Base-by-base conservation (phyloP, 2,797 vertebrate species). In the Pseudomugil tenellus region DNA sequence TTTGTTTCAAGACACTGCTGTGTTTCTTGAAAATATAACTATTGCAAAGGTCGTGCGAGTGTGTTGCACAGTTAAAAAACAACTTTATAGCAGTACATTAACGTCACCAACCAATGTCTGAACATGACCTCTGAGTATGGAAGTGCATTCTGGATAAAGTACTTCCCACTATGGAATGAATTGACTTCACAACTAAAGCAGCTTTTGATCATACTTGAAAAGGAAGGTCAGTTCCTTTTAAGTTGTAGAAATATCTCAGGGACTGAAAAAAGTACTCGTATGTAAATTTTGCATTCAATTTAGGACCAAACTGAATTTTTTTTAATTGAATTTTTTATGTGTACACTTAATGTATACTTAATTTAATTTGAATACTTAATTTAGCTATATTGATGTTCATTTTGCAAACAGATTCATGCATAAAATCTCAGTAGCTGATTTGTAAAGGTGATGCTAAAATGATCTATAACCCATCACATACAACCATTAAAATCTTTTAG, bases 321-420 rank as follows among this genome's bases (percentile, higher is more conserved):
- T 32, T 32, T 32, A 4, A 32, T 32, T 6, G 9, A 32, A 32
- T 32, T 4, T 32, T 32, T 3, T 9, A 32, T 32, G 32, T 32
- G 7, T 32, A 32, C 3, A 31, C 3, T 31, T 29, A 29, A 29
- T 29, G 29, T 6, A 29, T 29, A 6, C 6, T 29, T 29, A 29
- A 29, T 29, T 29, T 29, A 29, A 29, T 29, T 29, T 29, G 6
- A 29, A 48, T 48, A 9, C 23, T 11, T 48, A 17, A 28, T 41
- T 41, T 57, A 48, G 21, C 5, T 43, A 14, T 10, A 56, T 10
- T 13, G 6, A 13, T 21, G 11, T 23, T 34, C 39, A 56, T 7
- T 56, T 55, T 53, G 8, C 34, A 28, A 29, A 55, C 3, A 43
- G 51, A 16, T 67, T 49, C 49, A 58, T 51, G 13, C 41, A 48